Base-by-base conservation (phyloP, 1,140 invertebrate species). In the Zaprionus gabonicus region DNA sequence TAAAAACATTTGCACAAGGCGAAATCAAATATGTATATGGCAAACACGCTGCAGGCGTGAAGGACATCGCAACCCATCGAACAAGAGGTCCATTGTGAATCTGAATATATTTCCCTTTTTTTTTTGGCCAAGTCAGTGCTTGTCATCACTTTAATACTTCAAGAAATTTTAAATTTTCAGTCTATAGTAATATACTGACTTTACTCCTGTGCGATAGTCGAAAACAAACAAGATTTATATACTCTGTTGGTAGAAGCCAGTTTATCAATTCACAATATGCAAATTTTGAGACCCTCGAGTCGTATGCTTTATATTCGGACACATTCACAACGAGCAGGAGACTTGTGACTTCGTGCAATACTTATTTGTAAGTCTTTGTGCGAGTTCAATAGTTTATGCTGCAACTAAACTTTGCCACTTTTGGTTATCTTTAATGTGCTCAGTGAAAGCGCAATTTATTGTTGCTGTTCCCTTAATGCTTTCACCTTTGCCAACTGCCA, bases 271-370 rank as follows among this genome's bases (percentile, higher is more conserved):
- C 12, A 15, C 53, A 77, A 49, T 46, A 71, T 57, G 49, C 57
- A 55, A 51, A 31, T 68, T 15, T n/a, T 44, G 1, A 13, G 41
- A 55, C 53, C 55, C 65, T 80, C 53, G 51, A 41, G 72, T 68
- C 77, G 77, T 74, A 78, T 83, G 77, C 64, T 64, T 76, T 58
- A 83, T 64, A 73, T 71, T 64, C 49, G 31, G 41, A 23, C 27
- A 46, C 13, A 56, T 38, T 34, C 20, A 44, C 59, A 83, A 70
- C 71, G 78, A 80, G 74, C 80, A 87, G 63, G 51, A 12, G 67
- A 31, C 51, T 1, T 46, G 66, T 56, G 31, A 9, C 0, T 34
- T 34, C 31, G 9, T 34, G 31, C 31, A 34, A 34, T 10, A 31
- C 31, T 10, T 10, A 34, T 34, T 9, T 0, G 31, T 0, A 3